phyloP scores from a whole-genome alignment of 2,888 invertebrate genomes.

The Himalopsyche japonica region DNA sequence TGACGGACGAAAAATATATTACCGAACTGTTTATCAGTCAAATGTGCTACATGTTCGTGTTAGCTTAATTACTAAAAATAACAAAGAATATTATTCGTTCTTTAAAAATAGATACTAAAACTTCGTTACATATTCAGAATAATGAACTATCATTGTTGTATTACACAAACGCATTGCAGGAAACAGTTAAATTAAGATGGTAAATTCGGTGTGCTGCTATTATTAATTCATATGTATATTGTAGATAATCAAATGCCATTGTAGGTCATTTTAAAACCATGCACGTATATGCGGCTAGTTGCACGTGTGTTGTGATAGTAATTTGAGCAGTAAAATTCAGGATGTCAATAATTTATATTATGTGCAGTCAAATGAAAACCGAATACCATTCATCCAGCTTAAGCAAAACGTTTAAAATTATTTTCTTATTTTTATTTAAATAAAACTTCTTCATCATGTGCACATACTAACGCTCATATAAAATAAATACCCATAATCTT shows the following conservation, averaged over 20 bases:
- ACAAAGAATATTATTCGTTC: neutral
- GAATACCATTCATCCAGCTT: too few relatives aligned
- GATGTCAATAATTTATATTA: neutral
- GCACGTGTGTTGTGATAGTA: neutral
- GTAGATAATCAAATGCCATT: neutral
- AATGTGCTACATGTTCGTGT: neutral
- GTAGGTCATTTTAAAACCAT: neutral
- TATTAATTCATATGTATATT: neutral
- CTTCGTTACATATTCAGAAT: neutral
- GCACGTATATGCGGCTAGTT: neutral
- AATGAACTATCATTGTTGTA: neutral
- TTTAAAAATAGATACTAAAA: neutral
- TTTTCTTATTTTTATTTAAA: too few relatives aligned
- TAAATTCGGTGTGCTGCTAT: neutral
- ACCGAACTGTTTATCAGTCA: neutral
- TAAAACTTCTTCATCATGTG: too few relatives aligned
- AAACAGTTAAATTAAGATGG: slow-evolving; percentile 1
- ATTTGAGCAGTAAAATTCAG: neutral
- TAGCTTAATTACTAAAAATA: neutral
- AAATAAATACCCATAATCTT: too few relatives aligned
- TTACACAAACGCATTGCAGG: neutral
- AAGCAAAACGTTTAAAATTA: too few relatives aligned
- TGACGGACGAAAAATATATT: neutral
- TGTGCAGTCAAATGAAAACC: neutral
- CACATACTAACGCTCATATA: too few relatives aligned